phyloP scores from a whole-genome alignment of 2,888 invertebrate species.

The Nomada hirtipes region DNA sequence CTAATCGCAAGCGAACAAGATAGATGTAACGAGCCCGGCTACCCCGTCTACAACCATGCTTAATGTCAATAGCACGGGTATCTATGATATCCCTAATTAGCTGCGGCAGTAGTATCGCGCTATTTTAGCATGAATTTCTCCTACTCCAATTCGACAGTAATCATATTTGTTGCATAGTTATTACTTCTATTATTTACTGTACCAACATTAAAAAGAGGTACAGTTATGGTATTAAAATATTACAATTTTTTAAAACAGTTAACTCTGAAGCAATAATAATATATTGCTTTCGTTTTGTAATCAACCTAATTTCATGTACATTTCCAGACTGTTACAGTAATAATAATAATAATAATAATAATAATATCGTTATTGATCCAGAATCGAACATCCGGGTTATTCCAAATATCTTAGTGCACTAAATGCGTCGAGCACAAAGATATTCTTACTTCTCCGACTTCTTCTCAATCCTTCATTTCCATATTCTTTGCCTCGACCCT shows the following conservation, averaged over 20 bases:
- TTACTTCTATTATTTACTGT: slow-evolving; percentile 13
- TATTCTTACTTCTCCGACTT: slow-evolving; percentile 6
- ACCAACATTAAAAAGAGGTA: no score
- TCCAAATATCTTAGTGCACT: neutral
- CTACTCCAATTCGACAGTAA: slow-evolving; percentile 10
- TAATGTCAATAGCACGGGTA: slow-evolving; percentile 49
- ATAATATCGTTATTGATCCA: no score
- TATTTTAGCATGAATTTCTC: slow-evolving; percentile 47
- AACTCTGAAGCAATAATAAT: no score
- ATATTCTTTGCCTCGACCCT: slow-evolving; percentile 39
- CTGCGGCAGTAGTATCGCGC: slow-evolving; percentile 29
- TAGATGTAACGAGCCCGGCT: slow-evolving; percentile 42
- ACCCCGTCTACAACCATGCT: slow-evolving; percentile 27
- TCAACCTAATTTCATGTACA: no score
- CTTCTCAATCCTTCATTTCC: slow-evolving; percentile 33
- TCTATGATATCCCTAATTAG: slow-evolving; percentile 53
- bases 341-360: no score
- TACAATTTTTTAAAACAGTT: no score
- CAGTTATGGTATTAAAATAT: no score
- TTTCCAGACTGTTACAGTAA: no score
- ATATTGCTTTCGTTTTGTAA: no score
- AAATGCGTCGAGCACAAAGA: neutral
- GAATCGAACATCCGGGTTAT: no score
- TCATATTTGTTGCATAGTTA: neutral
- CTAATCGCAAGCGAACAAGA: slow-evolving; percentile 50